Base-by-base conservation (phyloP, 2,888 invertebrate species). In the Caenorhabditis sp. region DNA sequence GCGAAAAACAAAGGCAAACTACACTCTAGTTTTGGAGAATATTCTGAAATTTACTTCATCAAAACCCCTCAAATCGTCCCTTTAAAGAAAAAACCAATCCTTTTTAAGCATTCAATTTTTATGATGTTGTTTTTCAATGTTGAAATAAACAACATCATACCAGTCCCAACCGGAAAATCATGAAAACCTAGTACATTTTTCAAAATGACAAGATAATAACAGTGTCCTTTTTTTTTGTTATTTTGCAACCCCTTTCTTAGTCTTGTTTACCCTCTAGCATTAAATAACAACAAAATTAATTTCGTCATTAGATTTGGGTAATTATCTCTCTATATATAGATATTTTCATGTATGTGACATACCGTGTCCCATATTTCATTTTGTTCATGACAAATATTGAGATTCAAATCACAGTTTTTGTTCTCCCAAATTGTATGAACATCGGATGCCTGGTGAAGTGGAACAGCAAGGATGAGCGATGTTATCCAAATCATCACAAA, bases 401-500 rank as follows among this genome's bases (percentile, higher is more conserved):
- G 59, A 21, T 70, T 68, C 17, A 87, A 76, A 20, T 76, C 78
- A 67, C 86, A 87, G 8, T 63, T 63, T 0, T 68, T 60, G 38
- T 87, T 83, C 10, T 77, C 70, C 59, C 81, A 85, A 31, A 86
- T 76, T 7, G 73, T 66, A 8, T 77, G 81, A 20, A 86, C 53
- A 72, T 85, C 87, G 10, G 85, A 83, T 7, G 87, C 86, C n/a
- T 80, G 81, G 8, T 84, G 67, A 0, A 87, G 67, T 2, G 87
- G 87, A 54, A 86, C 72, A 1, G 87, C 86, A 21, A 87, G 59
- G 7, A 83, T 67, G 8, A 90, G 84, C 8, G 90, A 89, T 54
- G 89, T 88, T 31, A 89, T 76, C 90, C 90, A 90, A 66, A 90
- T 90, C 52, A 87, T 85, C 12, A 89, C 77, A 61, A 90, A 88